Evolutionary conservation across 2,888 invertebrate species (phyloP).

Genomic region (Ommatoiulus sabulosus): DNA sequence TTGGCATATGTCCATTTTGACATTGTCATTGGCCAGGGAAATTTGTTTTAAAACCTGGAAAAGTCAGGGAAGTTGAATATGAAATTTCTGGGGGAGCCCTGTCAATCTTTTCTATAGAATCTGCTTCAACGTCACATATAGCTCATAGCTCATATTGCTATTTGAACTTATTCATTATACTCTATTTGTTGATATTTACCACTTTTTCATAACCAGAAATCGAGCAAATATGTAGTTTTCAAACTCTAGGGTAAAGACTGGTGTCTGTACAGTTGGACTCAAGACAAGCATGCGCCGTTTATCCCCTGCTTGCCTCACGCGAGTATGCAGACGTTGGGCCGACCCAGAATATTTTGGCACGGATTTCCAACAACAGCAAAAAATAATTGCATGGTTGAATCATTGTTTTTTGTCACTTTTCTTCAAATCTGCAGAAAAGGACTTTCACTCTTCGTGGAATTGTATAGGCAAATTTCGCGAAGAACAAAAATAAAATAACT

Average conservation of each 20-base stretch:
- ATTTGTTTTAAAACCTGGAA: too few relatives aligned
- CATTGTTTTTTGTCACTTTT: constrained; percentile 24
- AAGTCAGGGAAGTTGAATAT: too few relatives aligned
- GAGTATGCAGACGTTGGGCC: background rate
- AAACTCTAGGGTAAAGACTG: background rate
- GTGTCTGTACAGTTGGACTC: background rate
- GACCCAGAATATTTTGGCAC: constrained; percentile 12
- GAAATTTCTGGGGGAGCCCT: too few relatives aligned
- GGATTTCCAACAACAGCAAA: background rate
- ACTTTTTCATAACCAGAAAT: too few relatives aligned
- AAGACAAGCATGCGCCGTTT: background rate
- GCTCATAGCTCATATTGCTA: too few relatives aligned
- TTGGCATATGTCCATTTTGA: too few relatives aligned
- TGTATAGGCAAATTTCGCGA: background rate
- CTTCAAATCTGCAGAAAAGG: background rate
- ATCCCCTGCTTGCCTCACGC: background rate
- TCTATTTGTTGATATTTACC: too few relatives aligned
- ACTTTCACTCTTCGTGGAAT: constrained; percentile 13
- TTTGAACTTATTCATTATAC: too few relatives aligned
- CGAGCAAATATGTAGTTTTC: background rate
- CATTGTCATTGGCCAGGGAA: too few relatives aligned
- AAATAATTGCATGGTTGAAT: constrained; percentile 1
- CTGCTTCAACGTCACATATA: too few relatives aligned
- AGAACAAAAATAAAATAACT: background rate
- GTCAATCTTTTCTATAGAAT: too few relatives aligned